Base-by-base conservation (phyloP, 92 coral and sea anemone genomes). In the Porites lobata region DNA sequence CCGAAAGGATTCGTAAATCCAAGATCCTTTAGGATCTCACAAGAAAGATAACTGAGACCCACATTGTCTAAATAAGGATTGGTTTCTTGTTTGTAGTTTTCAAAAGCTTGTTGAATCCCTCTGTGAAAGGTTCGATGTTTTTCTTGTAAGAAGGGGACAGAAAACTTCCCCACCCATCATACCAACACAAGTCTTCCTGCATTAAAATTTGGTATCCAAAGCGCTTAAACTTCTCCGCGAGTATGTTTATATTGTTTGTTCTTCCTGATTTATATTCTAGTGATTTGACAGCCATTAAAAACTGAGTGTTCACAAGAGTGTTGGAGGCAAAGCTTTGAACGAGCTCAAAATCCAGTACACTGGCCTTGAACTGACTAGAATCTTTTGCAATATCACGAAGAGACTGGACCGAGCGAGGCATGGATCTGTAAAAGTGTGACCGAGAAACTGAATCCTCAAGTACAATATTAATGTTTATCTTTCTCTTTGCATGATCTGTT, bases 151-250 rank as follows among this genome's bases (percentile, higher is more conserved):
- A 71, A 62, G 96, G 94, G 17, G 95, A 94, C 32, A 92, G 85
- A 54, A 91, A 62, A 52, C 92, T 81, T 0, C 98, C 99, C 96
- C 98, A 95, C 24, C 61, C 50, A 58, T 95, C 99, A 83, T 81
- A 96, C 94, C 98, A 96, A 62, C 99, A 96, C 32, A 92, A 84
- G 68, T 96, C 99, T 85, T 96, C 99, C 17, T 96, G 99, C 58
- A 93, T 78, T 29, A 96, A 85, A 6, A 96, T 90, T 67, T 92
- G 95, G 71, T 96, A 95, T 22, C 96, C 98, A 65, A 79, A 77
- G 11, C 77, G 84, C 78, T 81, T 90, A 63, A 90, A 92, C n/a
- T 66, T 47, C 50, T 72, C 76, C 22, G 89, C 63, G 29, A 95
- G 85, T 10, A 59, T 69, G 29, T 80, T 83, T 17, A 96, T 90